phyloP scores from a whole-genome alignment of 2,113 vertebrate species.

The Ondatra zibethicus region DNA sequence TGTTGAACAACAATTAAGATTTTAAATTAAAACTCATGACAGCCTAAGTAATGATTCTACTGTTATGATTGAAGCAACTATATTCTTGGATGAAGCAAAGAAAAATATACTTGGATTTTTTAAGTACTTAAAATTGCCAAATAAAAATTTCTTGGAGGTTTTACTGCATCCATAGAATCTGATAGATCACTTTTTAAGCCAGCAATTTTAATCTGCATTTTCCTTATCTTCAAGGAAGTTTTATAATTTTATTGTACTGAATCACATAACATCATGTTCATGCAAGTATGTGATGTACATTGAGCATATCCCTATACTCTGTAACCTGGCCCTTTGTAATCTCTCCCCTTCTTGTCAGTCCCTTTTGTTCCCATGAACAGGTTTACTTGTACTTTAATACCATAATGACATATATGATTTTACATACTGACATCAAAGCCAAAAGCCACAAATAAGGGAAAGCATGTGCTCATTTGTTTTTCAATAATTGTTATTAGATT shows the following conservation, averaged over 20 bases:
- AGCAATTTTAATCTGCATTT: neutral
- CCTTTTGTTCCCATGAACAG: neutral
- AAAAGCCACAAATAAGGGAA: neutral
- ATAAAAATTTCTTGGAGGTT: neutral
- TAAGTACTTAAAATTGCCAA: conserved; percentile 9
- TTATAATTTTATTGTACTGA: neutral
- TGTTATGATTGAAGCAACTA: neutral
- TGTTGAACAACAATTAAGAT: conserved; percentile 12
- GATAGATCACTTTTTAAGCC: neutral
- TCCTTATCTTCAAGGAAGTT: neutral
- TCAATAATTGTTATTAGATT: conserved; percentile 20
- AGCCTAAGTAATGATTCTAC: neutral
- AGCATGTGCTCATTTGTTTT: neutral
- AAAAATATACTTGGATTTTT: neutral
- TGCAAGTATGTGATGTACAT: neutral
- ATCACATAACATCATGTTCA: neutral
- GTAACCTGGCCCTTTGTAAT: neutral
- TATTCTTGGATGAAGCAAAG: neutral
- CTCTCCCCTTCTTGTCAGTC: too few species aligned
- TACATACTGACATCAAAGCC: neutral
- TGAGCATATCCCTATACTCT: neutral
- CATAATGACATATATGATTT: neutral
- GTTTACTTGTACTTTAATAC: neutral
- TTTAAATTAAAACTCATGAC: neutral
- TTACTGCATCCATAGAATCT: neutral